Base-by-base conservation (phyloP, 2,113 vertebrate genomes). In the Oncorhynchus gorbuscha region DNA sequence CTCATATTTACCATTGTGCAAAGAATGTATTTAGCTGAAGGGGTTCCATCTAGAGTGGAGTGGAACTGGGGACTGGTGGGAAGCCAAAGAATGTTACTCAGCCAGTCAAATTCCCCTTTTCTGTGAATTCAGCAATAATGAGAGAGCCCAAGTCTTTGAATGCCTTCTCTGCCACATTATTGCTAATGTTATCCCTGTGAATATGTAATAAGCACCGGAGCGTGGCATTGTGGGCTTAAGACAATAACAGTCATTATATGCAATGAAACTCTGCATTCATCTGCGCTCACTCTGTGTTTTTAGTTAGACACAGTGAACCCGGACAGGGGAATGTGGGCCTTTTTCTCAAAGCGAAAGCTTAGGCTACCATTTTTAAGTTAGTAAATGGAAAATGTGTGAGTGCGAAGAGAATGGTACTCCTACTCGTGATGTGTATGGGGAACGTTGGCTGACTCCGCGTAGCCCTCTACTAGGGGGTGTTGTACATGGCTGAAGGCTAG, bases 21-120 rank as follows among this genome's bases (percentile, higher is more conserved):
- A 73, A 39, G 77, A 55, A 84, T 69, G 59, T 12, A 79, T 83
- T 84, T 75, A 77, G 69, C 73, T 48, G 4, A 72, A 79, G 81
- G 77, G 22, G 32, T 35, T 35, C 35, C 35, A 7, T 86, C 76
- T 73, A 69, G 28, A 66, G 62, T 78, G 69, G 83, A 85, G 80
- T 79, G 84, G 76, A 74, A 84, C 73, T 76, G 39, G 66, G 67
- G 72, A 84, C 73, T 76, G 39, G 62, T 67, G 71, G 64, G 72
- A 72, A 69, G 73, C 45, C n/a, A 39, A 26, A 45, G 20, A 59
- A 45, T 82, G 62, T 64, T 45, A 35, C 67, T 76, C 62, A 73
- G 74, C 74, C 70, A 75, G 48, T 68, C 66, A 48, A 49, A 48
- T 14, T 68, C 24, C 66, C 73, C 11, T 32, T 32, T 78, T 68